phyloP scores from a whole-genome alignment of 2,888 invertebrate genomes.

The Rugalucina vietnamica region DNA sequence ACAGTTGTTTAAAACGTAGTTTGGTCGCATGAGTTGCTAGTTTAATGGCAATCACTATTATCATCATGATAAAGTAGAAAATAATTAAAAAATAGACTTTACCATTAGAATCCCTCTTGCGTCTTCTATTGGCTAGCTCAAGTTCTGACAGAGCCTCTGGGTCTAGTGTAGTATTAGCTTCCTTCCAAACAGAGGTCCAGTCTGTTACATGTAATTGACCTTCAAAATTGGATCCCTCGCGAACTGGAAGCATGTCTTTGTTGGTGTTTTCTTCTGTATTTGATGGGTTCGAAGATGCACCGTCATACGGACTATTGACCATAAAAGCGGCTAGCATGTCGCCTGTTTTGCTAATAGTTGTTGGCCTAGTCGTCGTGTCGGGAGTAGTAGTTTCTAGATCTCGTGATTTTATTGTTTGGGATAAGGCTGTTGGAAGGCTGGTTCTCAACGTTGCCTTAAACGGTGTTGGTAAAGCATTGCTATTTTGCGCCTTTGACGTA shows the following conservation, averaged over 20 bases:
- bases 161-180: not conserved
- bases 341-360: not conserved
- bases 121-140: not conserved
- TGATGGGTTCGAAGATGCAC: not conserved
- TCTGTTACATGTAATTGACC: not conserved
- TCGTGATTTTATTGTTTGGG: not conserved
- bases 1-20: too few relatives aligned
- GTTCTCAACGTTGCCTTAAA: not conserved
- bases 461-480: not conserved
- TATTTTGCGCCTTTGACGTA: not conserved
- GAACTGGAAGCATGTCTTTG: not conserved
- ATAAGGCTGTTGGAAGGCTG: not conserved
- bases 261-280: not conserved
- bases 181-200: not conserved
- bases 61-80: too few relatives aligned
- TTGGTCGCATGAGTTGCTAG: too few relatives aligned
- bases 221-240: not conserved
- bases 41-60: too few relatives aligned
- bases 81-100: too few relatives aligned
- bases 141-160: conserved; percentile 3
- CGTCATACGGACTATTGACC: too few relatives aligned
- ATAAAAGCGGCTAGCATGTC: not conserved
- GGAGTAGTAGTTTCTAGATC: not conserved
- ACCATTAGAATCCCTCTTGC: not conserved
- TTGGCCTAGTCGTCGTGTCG: not conserved